These are phyloP conservation scores for Nebria brevicollis DNA, from an alignment of 2,888 invertebrate species.

Conservation along the genomic window DNA sequence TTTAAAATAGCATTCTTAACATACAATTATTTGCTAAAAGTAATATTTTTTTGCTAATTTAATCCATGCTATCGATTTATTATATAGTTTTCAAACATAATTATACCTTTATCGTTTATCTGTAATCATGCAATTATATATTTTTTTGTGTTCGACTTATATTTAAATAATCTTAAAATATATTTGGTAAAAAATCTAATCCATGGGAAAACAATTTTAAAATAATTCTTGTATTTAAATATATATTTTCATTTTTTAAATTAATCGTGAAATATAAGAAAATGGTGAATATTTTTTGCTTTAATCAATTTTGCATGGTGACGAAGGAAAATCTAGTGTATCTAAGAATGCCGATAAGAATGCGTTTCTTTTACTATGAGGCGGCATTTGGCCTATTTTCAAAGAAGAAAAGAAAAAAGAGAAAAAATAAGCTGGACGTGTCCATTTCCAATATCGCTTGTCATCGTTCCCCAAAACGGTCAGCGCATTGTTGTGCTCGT, in stretches of 20 bases:
- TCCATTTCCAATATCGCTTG: conserved; percentile 1
- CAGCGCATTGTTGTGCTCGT: background rate
- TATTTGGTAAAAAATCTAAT: no score
- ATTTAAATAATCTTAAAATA: background rate
- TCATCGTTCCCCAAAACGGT: conserved; percentile 1
- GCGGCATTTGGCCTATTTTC: background rate
- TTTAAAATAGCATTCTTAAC: background rate
- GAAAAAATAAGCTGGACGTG: background rate
- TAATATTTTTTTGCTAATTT: background rate
- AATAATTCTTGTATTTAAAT: no score
- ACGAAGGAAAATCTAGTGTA: background rate
- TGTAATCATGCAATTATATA: background rate
- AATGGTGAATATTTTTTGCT: background rate
- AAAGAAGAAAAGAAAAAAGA: background rate
- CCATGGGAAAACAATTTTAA: no score
- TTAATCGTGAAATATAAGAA: background rate
- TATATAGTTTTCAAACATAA: background rate
- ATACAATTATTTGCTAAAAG: background rate
- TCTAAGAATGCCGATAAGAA: background rate
- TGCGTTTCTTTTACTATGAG: background rate
- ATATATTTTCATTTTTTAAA: no score
- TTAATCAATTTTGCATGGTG: background rate
- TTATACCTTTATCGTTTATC: background rate
- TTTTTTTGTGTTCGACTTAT: background rate
- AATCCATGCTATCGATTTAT: background rate